phyloP scores from a whole-genome alignment of 1,140 invertebrate species.

The Drosophila nannoptera region DNA sequence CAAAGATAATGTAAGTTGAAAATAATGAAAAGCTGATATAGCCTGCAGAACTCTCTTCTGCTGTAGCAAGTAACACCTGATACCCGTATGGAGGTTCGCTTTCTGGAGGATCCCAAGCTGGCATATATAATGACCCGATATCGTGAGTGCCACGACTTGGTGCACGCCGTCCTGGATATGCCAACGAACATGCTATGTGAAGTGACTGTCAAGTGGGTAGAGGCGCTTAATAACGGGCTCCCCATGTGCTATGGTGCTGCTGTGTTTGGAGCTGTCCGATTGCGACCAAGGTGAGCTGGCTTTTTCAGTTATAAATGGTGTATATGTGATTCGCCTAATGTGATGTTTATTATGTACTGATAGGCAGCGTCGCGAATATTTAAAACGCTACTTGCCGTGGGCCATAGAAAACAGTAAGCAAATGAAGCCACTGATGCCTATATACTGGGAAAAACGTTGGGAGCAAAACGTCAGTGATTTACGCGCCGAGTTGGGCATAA shows the following conservation, averaged over 20 bases:
- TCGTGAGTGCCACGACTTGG: constrained; percentile 96
- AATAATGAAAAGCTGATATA: not conserved
- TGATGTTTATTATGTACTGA: constrained; percentile 42
- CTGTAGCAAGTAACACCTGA: constrained; percentile 94
- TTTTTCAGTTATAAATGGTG: not conserved
- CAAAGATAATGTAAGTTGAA: constrained; percentile 83
- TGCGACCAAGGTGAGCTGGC: constrained; percentile 87
- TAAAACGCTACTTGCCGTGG: constrained; percentile 91
- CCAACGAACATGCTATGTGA: constrained; percentile 96
- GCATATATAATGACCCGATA: constrained; percentile 98
- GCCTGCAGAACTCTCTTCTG: not conserved
- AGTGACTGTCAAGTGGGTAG: constrained; percentile 98
- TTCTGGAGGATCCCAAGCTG: constrained; percentile 93
- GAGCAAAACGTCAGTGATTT: constrained; percentile 91
- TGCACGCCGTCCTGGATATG: constrained; percentile 94
- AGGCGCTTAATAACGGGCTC: constrained; percentile 93
- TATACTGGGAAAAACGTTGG: constrained; percentile 97
- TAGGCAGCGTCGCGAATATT: constrained; percentile 90
- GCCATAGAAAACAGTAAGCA: constrained; percentile 89
- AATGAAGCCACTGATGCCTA: constrained; percentile 85
- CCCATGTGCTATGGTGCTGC: constrained; percentile 94
- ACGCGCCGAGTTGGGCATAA: constrained; percentile 87
- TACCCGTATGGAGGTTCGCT: constrained; percentile 91
- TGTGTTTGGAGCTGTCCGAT: constrained; percentile 90
- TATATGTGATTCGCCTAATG: not conserved